phyloP scores from a whole-genome alignment of 2,888 invertebrate genomes.

The Lomographa bimaculata region DNA sequence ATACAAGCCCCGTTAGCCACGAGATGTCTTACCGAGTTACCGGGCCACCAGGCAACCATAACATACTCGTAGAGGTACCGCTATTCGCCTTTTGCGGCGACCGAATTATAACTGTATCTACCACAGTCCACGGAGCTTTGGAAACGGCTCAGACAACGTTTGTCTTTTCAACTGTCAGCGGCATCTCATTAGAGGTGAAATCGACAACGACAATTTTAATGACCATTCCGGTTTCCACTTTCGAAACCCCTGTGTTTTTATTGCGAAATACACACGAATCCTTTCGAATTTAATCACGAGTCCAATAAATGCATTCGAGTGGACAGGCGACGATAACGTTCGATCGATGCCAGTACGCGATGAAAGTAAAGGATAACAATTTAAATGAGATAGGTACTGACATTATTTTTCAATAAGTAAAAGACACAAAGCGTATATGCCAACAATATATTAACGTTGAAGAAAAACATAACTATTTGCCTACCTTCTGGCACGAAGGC shows the following conservation, averaged over 20 bases:
- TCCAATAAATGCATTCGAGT: slow-evolving; percentile 18
- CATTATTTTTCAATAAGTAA: slow-evolving; percentile 11
- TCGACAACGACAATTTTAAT: slow-evolving; percentile 50
- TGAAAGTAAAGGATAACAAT: slow-evolving; percentile 7
- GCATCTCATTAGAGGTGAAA: slow-evolving; percentile 60
- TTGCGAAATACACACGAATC: slow-evolving; percentile 30
- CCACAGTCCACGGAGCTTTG: slow-evolving; percentile 25
- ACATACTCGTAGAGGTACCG: slow-evolving; percentile 59
- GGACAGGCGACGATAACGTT: slow-evolving; percentile 18
- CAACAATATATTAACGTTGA: slow-evolving; percentile 41
- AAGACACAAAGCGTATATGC: slow-evolving; percentile 31
- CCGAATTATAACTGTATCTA: slow-evolving; percentile 73
- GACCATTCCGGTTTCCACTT: slow-evolving; percentile 48
- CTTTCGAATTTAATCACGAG: slow-evolving; percentile 20
- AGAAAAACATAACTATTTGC: slow-evolving; percentile 48
- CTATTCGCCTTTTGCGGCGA: slow-evolving; percentile 61
- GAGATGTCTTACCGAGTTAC: slow-evolving; percentile 48
- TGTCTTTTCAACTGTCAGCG: slow-evolving; percentile 45
- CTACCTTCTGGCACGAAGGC: slow-evolving; percentile 70
- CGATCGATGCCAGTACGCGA: slow-evolving; percentile 16
- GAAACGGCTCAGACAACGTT: slow-evolving; percentile 35
- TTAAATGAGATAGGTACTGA: slow-evolving; percentile 9
- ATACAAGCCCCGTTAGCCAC: slow-evolving; percentile 51
- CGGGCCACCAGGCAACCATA: slow-evolving; percentile 54
- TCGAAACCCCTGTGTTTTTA: slow-evolving; percentile 42